phyloP scores from a whole-genome alignment of 2,888 invertebrate genomes.

The Idaea biselata region DNA sequence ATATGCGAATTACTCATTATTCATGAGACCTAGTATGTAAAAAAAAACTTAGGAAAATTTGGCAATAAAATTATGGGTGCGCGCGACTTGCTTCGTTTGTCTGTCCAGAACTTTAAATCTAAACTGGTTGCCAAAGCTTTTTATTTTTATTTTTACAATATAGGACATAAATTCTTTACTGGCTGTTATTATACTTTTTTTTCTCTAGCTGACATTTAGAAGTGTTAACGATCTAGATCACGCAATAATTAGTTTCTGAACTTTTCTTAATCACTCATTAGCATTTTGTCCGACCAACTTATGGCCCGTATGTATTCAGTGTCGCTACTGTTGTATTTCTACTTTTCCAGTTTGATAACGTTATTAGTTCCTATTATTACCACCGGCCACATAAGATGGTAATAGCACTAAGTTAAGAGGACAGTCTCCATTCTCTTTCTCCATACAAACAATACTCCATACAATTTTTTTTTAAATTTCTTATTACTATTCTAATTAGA shows the following conservation, averaged over 20 bases:
- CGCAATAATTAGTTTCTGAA: conserved; percentile 23
- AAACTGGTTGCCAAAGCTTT: neutral
- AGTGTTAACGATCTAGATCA: conserved; percentile 13
- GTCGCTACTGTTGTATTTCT: conserved; percentile 3
- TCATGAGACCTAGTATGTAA: too few species aligned
- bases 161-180: conserved; percentile 18
- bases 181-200: conserved; percentile 20
- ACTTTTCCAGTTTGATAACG: neutral
- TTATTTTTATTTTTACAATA: conserved; percentile 12
- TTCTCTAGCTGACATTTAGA: conserved; percentile 24
- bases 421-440: too few species aligned
- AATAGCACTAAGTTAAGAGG: too few species aligned
- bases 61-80: neutral
- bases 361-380: neutral
- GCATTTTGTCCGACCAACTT: neutral
- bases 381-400: neutral
- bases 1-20: too few species aligned
- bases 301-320: conserved; percentile 3
- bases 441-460: too few species aligned
- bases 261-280: conserved; percentile 25
- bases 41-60: too few species aligned
- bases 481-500: too few species aligned
- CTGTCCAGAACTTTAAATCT: neutral
- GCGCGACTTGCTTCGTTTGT: neutral
- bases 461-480: too few species aligned